Evolutionary conservation across 2,113 vertebrate species (phyloP).

Genomic region (Halichoerus grypus): DNA sequence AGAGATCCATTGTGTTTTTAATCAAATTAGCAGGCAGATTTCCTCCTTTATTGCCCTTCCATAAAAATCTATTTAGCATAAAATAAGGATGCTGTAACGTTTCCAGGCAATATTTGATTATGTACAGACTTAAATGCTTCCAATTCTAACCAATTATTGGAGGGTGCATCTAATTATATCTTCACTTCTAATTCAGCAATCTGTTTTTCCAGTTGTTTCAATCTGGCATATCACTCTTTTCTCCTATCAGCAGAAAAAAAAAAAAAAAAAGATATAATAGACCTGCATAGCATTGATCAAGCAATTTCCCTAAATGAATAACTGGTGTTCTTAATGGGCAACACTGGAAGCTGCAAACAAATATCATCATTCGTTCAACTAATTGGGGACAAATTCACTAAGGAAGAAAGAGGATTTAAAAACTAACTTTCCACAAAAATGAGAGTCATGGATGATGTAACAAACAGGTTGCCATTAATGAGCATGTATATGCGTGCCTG

Average conservation of each 20-base stretch:
- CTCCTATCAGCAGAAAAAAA: conserved; percentile 24
- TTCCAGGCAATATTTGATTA: conserved; percentile 62
- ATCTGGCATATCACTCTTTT: conserved; percentile 50
- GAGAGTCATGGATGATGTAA: not conserved
- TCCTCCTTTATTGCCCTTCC: conserved; percentile 64
- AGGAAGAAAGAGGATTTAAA: conserved; percentile 39
- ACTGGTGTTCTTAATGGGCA: conserved; percentile 50
- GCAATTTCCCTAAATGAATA: conserved; percentile 67
- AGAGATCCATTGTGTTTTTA: conserved; percentile 67
- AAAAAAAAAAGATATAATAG: conserved; percentile 51
- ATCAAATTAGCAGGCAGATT: conserved; percentile 76
- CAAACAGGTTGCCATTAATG: not conserved
- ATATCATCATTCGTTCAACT: conserved; percentile 62
- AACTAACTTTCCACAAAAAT: not conserved
- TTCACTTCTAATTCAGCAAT: conserved; percentile 71
- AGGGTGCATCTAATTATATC: conserved; percentile 65
- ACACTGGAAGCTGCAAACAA: conserved; percentile 41
- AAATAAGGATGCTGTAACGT: conserved; percentile 65
- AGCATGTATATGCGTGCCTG: not conserved
- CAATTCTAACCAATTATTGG: conserved; percentile 73
- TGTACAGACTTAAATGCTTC: conserved; percentile 68
- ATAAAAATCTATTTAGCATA: conserved; percentile 78
- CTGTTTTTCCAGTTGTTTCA: conserved; percentile 79
- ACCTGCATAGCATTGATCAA: conserved; percentile 14
- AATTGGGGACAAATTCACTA: conserved; percentile 21